Base-by-base conservation (phyloP, 2,888 invertebrate genomes). In the Merodon equestris region DNA sequence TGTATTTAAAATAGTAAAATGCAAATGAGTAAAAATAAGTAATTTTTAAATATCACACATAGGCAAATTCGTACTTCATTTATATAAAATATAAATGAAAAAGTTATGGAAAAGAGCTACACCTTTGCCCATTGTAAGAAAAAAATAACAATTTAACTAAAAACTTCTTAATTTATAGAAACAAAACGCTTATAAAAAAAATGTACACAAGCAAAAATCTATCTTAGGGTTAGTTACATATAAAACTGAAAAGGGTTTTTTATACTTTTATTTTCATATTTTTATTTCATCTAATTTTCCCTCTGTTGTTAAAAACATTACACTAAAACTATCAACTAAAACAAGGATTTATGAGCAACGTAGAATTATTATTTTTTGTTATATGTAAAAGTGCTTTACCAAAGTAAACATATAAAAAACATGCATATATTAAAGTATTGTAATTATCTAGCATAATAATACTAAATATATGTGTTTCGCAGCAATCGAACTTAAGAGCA, bases 331-430 rank as follows among this genome's bases (percentile, higher is more conserved):
- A 27, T n/a, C 19, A 50, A 34, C 48, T 13, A 12, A 51, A 58
- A 67, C 51, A 68, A 51, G 18, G 40, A 67, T 50, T 51, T 27
- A 38, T 38, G 38, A 45, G 27, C 45, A 68, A 68, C 53, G 57
- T 50, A 53, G 53, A 58, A 27, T 9, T 48, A 51, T 9, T 45
- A 19, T 13, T 45, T 38, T 58, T 3, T 38, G n/a, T 60, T 60
- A 44, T 44, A 36, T 56, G 51, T 71, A 19, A 56, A 71, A 70
- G 70, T 71, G 61, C 71, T 71, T 61, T 71, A 71, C 47, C 47
- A 56, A 27, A 48, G 34, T 42, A 57, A 45, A 27, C 1, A 60
- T n/a, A 27, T 27, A 27, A 2, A 27, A 27, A 27, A 27, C 27
- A 27, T 27, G 7, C 7, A 27, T 27, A 4, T 27, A 27, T 27